These are phyloP conservation scores for Metopolophium dirhodum DNA, from an alignment of 1,140 invertebrate genomes.

Conservation along the genomic window DNA sequence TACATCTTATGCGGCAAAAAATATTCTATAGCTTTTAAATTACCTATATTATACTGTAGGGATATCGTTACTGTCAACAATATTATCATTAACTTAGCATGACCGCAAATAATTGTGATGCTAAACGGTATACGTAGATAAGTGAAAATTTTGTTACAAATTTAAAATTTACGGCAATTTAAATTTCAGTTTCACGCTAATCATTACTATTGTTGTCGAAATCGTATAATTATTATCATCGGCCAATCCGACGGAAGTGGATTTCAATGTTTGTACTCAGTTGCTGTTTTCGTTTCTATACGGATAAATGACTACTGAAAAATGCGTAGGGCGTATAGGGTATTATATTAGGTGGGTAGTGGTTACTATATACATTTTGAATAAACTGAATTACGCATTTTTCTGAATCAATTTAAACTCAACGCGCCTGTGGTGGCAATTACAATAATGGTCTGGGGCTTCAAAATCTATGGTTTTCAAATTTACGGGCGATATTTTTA, in stretches of 20 bases:
- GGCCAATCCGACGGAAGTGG: not conserved
- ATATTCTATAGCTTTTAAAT: not conserved
- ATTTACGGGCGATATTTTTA: not conserved
- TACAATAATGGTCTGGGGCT: constrained; percentile 21
- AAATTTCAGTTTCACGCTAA: not conserved
- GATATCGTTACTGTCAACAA: not conserved
- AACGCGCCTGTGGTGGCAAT: constrained; percentile 18
- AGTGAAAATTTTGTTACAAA: not conserved
- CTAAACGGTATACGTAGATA: not conserved
- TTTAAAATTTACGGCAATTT: not conserved
- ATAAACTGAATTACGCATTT: not conserved
- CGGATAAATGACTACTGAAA: not conserved
- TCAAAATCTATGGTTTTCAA: not conserved
- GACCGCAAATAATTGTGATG: not conserved
- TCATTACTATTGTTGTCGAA: not conserved
- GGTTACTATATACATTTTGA: not conserved
- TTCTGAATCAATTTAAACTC: not conserved
- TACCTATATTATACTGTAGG: not conserved
- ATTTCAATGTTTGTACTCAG: not conserved
- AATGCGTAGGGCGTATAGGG: not conserved
- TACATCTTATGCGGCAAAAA: not conserved
- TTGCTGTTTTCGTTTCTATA: not conserved
- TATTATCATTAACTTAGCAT: not conserved
- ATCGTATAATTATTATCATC: not conserved
- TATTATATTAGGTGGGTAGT: not conserved